Base-by-base conservation (phyloP, 2,888 invertebrate genomes). In the Trichopoda pennipes region DNA sequence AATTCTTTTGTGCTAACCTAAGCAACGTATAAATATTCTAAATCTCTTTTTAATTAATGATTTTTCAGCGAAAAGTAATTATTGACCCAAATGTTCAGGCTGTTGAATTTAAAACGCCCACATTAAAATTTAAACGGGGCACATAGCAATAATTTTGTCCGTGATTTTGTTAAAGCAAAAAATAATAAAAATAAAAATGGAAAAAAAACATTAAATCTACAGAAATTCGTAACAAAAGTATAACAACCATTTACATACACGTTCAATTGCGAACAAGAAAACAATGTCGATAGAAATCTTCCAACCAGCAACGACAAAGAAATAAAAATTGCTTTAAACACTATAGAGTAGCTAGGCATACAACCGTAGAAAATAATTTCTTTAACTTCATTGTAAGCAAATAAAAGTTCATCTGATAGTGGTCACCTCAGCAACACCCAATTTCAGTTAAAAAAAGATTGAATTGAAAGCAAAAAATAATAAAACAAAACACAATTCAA, bases 331-430 rank as follows among this genome's bases (percentile, higher is more conserved):
- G 51, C 32, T 47, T 38, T 21, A 53, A 69, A 35, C 28, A 56
- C 38, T 38, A 55, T 47, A 56, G 38, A 44, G 7, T 12, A 53
- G 64, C 21, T 21, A 10, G 17, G 16, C 2, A 12, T 16, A 21
- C 53, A 63, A 58, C 14, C 8, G 32, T 28, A 28, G 38, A 51
- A 58, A 76, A 79, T 35, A 68, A 75, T 79, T 82, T 82, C 75
- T 44, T 58, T 55, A 69, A 78, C 69, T 79, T 78, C 75, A 79
- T 75, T 79, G 75, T 75, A 79, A 79, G 82, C 75, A 79, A 82
- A 79, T 68, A 79, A 76, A 79, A 82, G 82, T 82, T 82, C 82
- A 82, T 82, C 82, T 68, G 79, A 79, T 82, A 79, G 56, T 82
- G 79, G 75, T 72, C 82, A 82, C 75, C 82, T 72, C 66, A 61